These are phyloP conservation scores for Dermatemys mawii DNA, from an alignment of 2,113 vertebrate genomes.

Conservation along the genomic window DNA sequence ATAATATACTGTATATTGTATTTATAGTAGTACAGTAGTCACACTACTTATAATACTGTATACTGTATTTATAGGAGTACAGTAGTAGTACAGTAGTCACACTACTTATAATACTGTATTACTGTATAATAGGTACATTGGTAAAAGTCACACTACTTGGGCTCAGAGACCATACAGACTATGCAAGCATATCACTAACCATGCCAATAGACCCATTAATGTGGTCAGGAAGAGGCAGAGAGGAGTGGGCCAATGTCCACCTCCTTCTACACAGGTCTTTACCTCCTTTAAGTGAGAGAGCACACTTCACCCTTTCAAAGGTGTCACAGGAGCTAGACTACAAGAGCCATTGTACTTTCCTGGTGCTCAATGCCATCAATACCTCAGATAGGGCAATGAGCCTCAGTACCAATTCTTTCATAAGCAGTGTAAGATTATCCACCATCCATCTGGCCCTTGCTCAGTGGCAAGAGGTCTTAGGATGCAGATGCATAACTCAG, in stretches of 20 bases:
- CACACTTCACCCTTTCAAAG: not conserved
- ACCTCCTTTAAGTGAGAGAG: not conserved
- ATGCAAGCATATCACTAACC: not conserved
- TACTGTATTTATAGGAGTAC: too few relatives aligned
- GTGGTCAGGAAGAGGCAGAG: not conserved
- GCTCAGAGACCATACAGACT: not conserved
- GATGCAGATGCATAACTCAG: not conserved
- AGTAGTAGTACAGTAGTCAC: too few relatives aligned
- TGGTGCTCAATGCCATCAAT: not conserved
- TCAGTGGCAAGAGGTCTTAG: not conserved
- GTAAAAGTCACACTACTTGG: not conserved
- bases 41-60: too few relatives aligned
- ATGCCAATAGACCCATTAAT: not conserved
- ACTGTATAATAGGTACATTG: not conserved
- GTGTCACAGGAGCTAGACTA: not conserved
- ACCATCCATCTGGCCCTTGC: not conserved
- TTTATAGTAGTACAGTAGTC: too few relatives aligned
- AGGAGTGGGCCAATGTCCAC: not conserved
- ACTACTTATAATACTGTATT: too few relatives aligned
- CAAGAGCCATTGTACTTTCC: not conserved
- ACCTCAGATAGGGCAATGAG: not conserved
- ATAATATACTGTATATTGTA: too few relatives aligned
- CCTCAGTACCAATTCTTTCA: not conserved
- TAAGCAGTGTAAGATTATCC: not conserved
- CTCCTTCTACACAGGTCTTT: not conserved